phyloP scores from a whole-genome alignment of 2,888 invertebrate species.

The Mechanitis messenoides region DNA sequence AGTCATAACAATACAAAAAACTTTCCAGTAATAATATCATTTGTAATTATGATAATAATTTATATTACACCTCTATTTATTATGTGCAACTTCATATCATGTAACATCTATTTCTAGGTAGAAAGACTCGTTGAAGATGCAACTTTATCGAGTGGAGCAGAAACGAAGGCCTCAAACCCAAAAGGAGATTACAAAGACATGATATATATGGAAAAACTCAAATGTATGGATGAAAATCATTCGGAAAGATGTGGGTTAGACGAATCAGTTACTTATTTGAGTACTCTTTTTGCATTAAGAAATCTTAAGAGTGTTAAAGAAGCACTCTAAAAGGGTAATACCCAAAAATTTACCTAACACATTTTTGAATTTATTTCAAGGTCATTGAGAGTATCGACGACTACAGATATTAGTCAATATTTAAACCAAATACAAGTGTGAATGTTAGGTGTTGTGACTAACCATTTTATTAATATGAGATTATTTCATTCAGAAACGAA shows the following conservation, averaged over 20 bases:
- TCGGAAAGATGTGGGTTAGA: conserved; percentile 59
- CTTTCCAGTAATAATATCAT: not conserved
- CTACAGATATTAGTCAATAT: not conserved
- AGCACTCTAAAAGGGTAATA: not conserved
- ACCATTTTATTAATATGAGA: not conserved
- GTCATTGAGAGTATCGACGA: not conserved
- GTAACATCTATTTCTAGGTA: conserved; percentile 41
- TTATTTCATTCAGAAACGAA: conserved; percentile 5
- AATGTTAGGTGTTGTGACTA: too few relatives aligned
- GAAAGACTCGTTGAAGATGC: conserved; percentile 67
- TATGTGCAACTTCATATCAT: not conserved
- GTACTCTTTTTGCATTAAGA: not conserved
- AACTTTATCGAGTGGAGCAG: conserved; percentile 44
- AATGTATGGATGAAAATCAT: conserved; percentile 69
- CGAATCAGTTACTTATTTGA: conserved; percentile 11
- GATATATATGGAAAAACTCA: conserved; percentile 58
- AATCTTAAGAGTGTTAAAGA: not conserved
- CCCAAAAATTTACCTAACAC: not conserved
- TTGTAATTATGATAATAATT: not conserved
- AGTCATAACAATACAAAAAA: not conserved
- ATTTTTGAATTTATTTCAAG: not conserved
- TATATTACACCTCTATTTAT: not conserved
- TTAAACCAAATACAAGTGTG: not conserved
- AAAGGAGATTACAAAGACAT: conserved; percentile 57
- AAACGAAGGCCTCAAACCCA: conserved; percentile 32